Evolutionary conservation across 2,888 invertebrate species (phyloP), one percentile per base, ranked within the genome.

Genomic region (Pardosa pseudoannulata): DNA sequence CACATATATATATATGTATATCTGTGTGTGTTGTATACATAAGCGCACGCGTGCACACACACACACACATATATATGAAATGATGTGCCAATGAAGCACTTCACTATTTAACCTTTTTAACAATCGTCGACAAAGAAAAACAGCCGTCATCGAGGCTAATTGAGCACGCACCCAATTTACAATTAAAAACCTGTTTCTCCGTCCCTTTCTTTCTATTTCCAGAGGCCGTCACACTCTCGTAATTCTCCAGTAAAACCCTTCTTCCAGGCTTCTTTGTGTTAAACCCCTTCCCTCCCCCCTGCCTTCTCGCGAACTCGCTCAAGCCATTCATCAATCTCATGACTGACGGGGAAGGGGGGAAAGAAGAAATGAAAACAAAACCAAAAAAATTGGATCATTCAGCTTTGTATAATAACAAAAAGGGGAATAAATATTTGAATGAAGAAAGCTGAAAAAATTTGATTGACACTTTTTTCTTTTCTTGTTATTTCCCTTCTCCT

Each of bases 151-250:
- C 46, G 46, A 19, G 32, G 27, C 36, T 73, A 73, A 62, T 62
- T 56, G 62, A 73, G 32, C 16, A 27, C 28, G 36, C 72, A 19
- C 28, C 50, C 31, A 50, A 72, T 72, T 29, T 62, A 36, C 50
- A n/a, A 73, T 62, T 62, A 62, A 73, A 72, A 73, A 73, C 73
- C 73, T 56, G 73, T 73, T 73, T 27, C 72, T 29, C 7, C 62
- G 5, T 56, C 23, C 56, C 56, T 2, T 5, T 23, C 56, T 16
- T 16, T 2, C 6, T 11, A 46, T 3, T 23, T 56, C 1, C 16
- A 56, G 46, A 46, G 46, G n/a, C 46, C 46, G 46, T 46, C 46
- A 46, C 46, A 46, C 46, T 46, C 16, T 46, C 16, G 16, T 46
- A 46, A 46, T 46, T 16, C 46, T 16, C 36, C 36, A 36, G 6